Base-by-base conservation (phyloP, 2,888 invertebrate species). In the Ectemnius continuus region DNA sequence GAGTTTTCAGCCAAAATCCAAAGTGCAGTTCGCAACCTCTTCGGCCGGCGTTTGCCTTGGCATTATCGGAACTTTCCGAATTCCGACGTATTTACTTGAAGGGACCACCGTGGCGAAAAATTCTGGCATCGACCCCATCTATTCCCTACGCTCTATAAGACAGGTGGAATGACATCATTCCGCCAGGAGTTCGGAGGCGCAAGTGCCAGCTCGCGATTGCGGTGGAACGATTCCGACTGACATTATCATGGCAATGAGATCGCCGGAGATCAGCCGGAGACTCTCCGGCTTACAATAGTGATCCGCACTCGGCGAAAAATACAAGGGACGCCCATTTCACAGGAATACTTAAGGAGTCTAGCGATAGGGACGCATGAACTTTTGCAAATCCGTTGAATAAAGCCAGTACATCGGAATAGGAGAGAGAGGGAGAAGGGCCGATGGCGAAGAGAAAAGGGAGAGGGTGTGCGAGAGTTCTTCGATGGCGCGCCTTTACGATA, bases 361-460 rank as follows among this genome's bases (percentile, higher is more conserved):
- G 36, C 36, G 62, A 68, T 52, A 36, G 57, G 61, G 65, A 70
- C 72, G 69, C 56, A 61, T 63, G 67, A 78, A 80, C 75, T 80
- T 70, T 72, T 52, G 73, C 48, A 75, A 75, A 81, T 79, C 70
- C 76, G 66, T 46, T 73, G 74, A 78, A 78, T 68, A 74, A 80
- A 73, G 75, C 63, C 75, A 36, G 36, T 36, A 36, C 36, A 36
- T 36, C 36, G 36, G 36, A 36, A 36, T 11, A 11, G 23, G 23
- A 23, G 2, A 23, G 8, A 6, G 11, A 23, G 2, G 3, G 8
- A 6, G 11, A 18, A 13, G 61, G 14, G 16, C 14, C 3, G 2
- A 23, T 23, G 23, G 18, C 14, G 16, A 46, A 20, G 62, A 62
- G 16, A 62, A 20, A 23, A 59, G 62, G 62, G 62, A 16, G 46